Evolutionary conservation across 2,797 vertebrate species (phyloP), one percentile per base, ranked within the genome.

Genomic region (Erithacus rubecula): DNA sequence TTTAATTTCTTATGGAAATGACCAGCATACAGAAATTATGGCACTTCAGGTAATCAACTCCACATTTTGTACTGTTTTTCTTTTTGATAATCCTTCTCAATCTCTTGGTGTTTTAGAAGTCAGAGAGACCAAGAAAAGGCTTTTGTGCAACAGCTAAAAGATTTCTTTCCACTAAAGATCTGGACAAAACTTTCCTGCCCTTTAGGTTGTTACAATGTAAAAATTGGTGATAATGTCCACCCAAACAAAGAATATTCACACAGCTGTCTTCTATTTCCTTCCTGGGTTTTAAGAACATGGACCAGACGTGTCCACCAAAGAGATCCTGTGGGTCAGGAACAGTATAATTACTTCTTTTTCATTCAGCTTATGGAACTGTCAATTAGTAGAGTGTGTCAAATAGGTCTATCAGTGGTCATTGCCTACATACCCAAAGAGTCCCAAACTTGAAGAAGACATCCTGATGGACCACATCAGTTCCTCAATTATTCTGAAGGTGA

Each of bases 361-460:
- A 98, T 90, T 99, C 98, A 5, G 98, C 94, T 0, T 99, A 98
- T 5, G 98, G 98, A 80, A 98, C 89, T 1, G 95, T 86, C 58
- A 98, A 98, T 96, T 97, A 99, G 83, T 98, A 98, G 34, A 91
- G 91, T 77, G 97, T 98, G 89, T 97, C 84, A 29, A 98, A 99
- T 41, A 98, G 76, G 3, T 98, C 97, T 89, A 97, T 85, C 80
- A 99, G 88, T 21, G 98, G 97, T 95, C 98, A 99, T 98, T 71
- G 98, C 97, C 63, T 98, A 98, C 98, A 98, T 98, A 70, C 98
- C 98, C 96, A 99, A 53, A 10, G 98, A 96, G 5, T 98, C 97
- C 80, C 98, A 98, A 59, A 98, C 98, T 98, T 99, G 97, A 98
- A 99, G 88, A 99, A 99, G 94, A 99, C 98, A 69, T 98, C 98